Evolutionary conservation across 2,797 vertebrate genomes (phyloP).

Genomic region (Microctenopoma stevenorrisi): DNA sequence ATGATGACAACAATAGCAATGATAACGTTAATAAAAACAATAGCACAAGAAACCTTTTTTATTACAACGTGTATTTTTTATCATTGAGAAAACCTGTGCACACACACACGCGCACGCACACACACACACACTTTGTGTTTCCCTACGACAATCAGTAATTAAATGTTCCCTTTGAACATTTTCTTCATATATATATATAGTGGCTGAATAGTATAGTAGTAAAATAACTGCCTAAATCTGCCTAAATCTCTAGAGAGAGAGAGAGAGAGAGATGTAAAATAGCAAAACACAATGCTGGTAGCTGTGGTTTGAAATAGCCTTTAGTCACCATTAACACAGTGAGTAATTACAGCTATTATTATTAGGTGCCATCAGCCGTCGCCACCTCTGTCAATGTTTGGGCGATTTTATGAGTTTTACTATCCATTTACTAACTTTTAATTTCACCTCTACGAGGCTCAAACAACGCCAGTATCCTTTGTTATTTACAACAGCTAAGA

Average conservation of each 20-base stretch:
- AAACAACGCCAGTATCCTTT: constrained; percentile 43
- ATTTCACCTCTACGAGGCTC: constrained; percentile 46
- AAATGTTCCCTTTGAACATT: no score
- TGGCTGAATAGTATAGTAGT: no score
- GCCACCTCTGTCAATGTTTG: constrained; percentile 67
- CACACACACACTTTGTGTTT: background rate
- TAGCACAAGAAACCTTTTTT: constrained; percentile 84
- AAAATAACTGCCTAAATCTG: no score
- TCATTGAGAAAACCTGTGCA: background rate
- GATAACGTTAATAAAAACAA: constrained; percentile 85
- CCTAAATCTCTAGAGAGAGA: no score
- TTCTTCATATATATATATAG: no score
- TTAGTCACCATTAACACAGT: constrained; percentile 62
- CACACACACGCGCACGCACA: constrained; percentile 1
- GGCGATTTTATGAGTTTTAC: constrained; percentile 62
- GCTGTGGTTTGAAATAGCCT: constrained; percentile 25
- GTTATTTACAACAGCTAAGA: constrained; percentile 37
- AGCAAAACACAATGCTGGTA: no score
- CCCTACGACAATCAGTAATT: no score
- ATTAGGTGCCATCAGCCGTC: constrained; percentile 59
- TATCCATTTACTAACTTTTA: constrained; percentile 62
- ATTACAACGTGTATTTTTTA: constrained; percentile 5
- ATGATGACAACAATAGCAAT: constrained; percentile 80
- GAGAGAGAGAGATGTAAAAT: no score
- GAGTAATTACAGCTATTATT: constrained; percentile 56